Conservation (phyloP, 2,113 vertebrate species). For the Uria aalge region DNA sequence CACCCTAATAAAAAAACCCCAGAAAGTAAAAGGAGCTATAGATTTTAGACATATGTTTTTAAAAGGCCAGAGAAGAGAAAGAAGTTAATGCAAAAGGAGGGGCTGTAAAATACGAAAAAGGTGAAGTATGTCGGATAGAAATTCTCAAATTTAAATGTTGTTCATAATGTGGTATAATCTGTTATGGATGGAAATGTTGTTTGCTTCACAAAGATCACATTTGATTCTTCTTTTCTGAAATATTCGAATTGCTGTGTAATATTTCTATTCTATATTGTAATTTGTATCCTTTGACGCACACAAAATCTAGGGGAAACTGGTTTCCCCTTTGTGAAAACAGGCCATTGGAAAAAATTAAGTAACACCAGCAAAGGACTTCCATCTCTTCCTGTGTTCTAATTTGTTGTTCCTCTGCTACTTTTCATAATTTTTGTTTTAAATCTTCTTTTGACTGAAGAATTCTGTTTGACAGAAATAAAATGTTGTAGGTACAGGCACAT, state of each 20-base stretch:
- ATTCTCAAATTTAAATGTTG: neutral
- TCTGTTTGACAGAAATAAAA: neutral
- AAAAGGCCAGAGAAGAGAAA: neutral
- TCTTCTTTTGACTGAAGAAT: neutral
- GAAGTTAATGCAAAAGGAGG: neutral
- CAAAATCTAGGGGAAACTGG: neutral
- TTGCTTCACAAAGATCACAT: neutral
- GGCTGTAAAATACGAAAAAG: neutral
- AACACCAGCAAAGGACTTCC: neutral
- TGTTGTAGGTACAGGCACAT: neutral
- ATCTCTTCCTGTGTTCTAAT: neutral
- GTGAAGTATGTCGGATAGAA: neutral
- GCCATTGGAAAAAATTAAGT: neutral
- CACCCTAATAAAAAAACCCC: neutral
- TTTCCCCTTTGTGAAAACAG: neutral
- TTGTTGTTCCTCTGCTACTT: neutral
- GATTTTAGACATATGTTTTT: neutral
- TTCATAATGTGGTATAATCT: neutral
- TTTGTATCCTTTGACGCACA: neutral
- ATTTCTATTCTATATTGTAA: neutral
- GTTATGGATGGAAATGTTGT: neutral
- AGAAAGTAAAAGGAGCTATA: neutral
- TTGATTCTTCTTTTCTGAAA: neutral
- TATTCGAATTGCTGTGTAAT: neutral
- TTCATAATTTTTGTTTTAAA: neutral